Evolutionary conservation across 2,797 vertebrate species (phyloP).

Genomic region (Crocodylus rhombifer): DNA sequence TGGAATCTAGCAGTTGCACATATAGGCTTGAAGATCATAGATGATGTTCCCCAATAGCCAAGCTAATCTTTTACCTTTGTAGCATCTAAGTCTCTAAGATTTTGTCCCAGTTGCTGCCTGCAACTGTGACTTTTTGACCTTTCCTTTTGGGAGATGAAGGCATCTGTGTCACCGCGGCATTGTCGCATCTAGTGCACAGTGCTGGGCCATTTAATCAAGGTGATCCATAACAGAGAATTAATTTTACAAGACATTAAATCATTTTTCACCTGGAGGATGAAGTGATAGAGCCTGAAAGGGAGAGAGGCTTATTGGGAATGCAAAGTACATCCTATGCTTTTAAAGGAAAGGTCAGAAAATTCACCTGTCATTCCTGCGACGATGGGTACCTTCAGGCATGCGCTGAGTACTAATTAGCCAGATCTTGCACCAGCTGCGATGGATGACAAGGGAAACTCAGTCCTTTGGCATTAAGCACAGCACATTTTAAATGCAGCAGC

Average conservation of each 20-base stretch:
- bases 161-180: background rate
- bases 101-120: slow-evolving; percentile 9
- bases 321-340: accelerated
- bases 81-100: slow-evolving; percentile 19
- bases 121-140: background rate
- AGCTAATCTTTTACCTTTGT: background rate
- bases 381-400: background rate
- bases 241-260: slow-evolving; percentile 16
- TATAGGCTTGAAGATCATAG: background rate
- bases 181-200: slow-evolving; percentile 25
- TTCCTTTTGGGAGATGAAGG: slow-evolving; percentile 12
- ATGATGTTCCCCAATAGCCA: accelerated
- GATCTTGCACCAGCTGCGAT: background rate
- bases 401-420: background rate
- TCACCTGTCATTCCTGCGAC: background rate
- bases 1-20: background rate
- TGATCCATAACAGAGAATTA: slow-evolving; percentile 41
- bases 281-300: background rate
- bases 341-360: background rate
- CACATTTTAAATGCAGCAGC: background rate
- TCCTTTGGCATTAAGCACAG: background rate
- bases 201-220: slow-evolving; percentile 49
- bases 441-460: background rate
- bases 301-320: background rate
- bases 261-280: background rate